Evolutionary conservation across 2,113 vertebrate species (phyloP).

Genomic region (Tetraodon nigroviridis): DNA sequence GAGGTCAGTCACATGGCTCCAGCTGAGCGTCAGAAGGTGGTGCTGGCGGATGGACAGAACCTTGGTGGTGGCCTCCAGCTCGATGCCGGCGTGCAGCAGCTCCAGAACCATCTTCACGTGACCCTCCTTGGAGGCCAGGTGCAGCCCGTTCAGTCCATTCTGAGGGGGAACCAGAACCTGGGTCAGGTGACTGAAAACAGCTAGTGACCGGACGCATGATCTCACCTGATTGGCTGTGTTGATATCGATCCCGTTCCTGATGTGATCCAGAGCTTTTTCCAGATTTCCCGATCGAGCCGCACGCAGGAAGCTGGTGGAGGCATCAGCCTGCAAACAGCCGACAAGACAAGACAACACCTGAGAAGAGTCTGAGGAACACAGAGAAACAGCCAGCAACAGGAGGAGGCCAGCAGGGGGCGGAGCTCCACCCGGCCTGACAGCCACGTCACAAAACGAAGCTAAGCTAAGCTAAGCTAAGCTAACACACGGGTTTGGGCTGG

Average conservation of each 20-base stretch:
- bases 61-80: constrained; percentile 93
- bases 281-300: constrained; percentile 93
- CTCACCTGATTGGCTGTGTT: constrained; percentile 94
- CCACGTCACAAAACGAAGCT: neutral
- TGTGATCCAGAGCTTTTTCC: constrained; percentile 93
- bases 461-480: neutral
- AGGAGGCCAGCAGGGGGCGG: too few relatives aligned
- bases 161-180: constrained; percentile 55
- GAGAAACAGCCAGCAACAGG: too few relatives aligned
- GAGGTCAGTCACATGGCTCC: neutral
- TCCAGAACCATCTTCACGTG: constrained; percentile 97
- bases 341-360: too few relatives aligned
- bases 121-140: constrained; percentile 96
- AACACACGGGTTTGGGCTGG: too few relatives aligned
- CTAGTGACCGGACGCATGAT: neutral
- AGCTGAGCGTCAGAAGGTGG: neutral
- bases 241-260: constrained; percentile 91
- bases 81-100: constrained; percentile 88
- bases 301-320: constrained; percentile 90
- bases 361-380: neutral
- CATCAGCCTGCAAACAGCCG: constrained; percentile 77
- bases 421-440: too few relatives aligned
- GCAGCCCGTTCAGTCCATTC: constrained; percentile 95
- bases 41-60: constrained; percentile 59
- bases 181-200: neutral